phyloP scores from a whole-genome alignment of 2,888 invertebrate genomes.

The Ommatoiulus sabulosus region DNA sequence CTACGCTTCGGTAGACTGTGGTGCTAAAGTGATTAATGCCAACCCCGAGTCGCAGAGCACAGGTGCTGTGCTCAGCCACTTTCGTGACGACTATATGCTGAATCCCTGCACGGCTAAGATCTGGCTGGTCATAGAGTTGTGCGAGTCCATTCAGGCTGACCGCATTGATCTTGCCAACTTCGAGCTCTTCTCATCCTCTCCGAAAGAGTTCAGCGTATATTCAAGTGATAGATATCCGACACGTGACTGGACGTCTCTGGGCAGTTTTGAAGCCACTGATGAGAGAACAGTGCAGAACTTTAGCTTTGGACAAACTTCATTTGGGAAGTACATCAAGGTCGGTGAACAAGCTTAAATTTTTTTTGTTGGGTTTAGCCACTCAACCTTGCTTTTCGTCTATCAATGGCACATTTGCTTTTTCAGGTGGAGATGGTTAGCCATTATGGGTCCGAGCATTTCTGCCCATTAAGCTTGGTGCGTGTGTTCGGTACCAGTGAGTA shows the following conservation, averaged over 20 bases:
- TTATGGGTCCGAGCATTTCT: constrained; percentile 97
- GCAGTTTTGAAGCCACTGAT: constrained; percentile 88
- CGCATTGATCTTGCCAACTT: constrained; percentile 95
- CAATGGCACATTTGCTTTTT: constrained; percentile 54
- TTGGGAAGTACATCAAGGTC: constrained; percentile 89
- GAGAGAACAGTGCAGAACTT: constrained; percentile 89
- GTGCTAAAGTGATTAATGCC: constrained; percentile 92
- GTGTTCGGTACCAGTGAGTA: constrained; percentile 93
- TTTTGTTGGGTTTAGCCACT: constrained; percentile 60
- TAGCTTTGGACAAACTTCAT: constrained; percentile 81
- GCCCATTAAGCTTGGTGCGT: constrained; percentile 94
- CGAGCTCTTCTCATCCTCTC: constrained; percentile 97
- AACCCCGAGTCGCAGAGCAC: constrained; percentile 91
- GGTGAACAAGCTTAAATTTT: not conserved
- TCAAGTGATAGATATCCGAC: constrained; percentile 91
- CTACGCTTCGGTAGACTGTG: constrained; percentile 96
- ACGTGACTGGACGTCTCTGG: constrained; percentile 90
- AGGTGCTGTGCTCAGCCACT: constrained; percentile 84
- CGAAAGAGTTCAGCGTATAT: constrained; percentile 88
- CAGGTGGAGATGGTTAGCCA: constrained; percentile 87
- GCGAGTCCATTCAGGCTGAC: constrained; percentile 96
- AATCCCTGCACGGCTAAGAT: constrained; percentile 93
- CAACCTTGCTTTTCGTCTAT: constrained; percentile 59
- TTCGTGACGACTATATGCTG: constrained; percentile 96
- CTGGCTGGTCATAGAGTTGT: constrained; percentile 97